Evolutionary conservation across 92 coral and sea anemone species (phyloP), one percentile per base, ranked within the genome.

Genomic region (Bergia puertoricense): DNA sequence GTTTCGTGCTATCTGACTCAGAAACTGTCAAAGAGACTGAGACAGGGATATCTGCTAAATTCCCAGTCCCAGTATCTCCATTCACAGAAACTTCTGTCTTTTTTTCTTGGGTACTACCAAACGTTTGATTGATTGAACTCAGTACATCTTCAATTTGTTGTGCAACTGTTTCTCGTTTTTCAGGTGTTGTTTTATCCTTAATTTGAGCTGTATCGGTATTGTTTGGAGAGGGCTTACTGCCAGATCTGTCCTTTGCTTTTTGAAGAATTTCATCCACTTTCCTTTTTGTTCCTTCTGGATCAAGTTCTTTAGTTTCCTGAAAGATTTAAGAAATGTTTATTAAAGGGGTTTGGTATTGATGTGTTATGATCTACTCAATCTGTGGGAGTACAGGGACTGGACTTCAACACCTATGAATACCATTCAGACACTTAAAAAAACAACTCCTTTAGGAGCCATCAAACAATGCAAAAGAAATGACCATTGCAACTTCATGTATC

Each of bases 211-310:
- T 38, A 54, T 79, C 69, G 18, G 85, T 30, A 18, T 77, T 86
- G 38, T 74, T 46, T 5, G 82, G 73, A 56, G n/a, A 56, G 5
- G 68, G 22, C 50, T 89, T 82, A 57, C 91, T 91, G 22, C 93
- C 93, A 0, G 99, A 92, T 68, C 91, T 89, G 46, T 94, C 98
- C 71, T 96, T 96, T 38, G 93, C 98, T 85, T 95, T 97, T 59
- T 97, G 99, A 15, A 97, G 88, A 80, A 97, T 92, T 89, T 97
- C 98, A 71, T 88, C 91, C 20, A 97, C 98, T 80, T 94, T 95
- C 50, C 94, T 69, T 74, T 95, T 95, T 15, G 96, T 93, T 36
- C 88, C 93, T 85, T 93, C 98, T 0, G 86, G 94, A 82, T 95
- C 96, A 86, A 92, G 80, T 37, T 91, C 92, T 81, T 90, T 92